Evolutionary conservation across 2,797 vertebrate genomes (phyloP).

Genomic region (Pempheris klunzingeri): DNA sequence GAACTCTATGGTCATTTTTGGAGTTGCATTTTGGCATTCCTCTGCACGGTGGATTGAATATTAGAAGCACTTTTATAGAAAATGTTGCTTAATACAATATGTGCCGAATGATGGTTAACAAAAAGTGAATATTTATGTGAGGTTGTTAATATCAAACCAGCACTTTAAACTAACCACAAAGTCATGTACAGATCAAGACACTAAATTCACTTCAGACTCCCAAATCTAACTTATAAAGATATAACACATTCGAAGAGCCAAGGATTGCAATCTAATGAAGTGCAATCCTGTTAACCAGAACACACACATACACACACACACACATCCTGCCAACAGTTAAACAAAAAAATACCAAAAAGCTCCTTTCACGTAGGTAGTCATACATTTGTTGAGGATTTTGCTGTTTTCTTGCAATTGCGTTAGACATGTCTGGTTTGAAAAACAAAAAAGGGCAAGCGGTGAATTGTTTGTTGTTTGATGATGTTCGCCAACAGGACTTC

Average conservation of each 20-base stretch:
- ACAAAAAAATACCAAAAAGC: conserved; percentile 1
- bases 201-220: not conserved
- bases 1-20: not conserved
- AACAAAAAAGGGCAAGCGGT: conserved; percentile 27
- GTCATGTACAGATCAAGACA: not conserved
- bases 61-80: not conserved
- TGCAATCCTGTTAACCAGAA: not conserved
- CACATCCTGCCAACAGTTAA: not conserved
- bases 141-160: not conserved
- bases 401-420: conserved; percentile 13
- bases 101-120: too few relatives aligned
- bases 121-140: not conserved
- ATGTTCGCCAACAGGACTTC: not conserved
- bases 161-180: too few relatives aligned
- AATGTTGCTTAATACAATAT: not conserved
- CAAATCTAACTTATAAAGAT: not conserved
- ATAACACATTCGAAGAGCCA: not conserved
- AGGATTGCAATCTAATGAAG: not conserved
- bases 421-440: not conserved
- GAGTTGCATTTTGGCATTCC: not conserved
- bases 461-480: conserved; percentile 14
- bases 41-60: not conserved
- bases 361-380: not conserved
- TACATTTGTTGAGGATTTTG: not conserved
- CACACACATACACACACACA: not conserved